Base-by-base conservation (phyloP, 2,113 vertebrate species). In the Chionomys nivalis region DNA sequence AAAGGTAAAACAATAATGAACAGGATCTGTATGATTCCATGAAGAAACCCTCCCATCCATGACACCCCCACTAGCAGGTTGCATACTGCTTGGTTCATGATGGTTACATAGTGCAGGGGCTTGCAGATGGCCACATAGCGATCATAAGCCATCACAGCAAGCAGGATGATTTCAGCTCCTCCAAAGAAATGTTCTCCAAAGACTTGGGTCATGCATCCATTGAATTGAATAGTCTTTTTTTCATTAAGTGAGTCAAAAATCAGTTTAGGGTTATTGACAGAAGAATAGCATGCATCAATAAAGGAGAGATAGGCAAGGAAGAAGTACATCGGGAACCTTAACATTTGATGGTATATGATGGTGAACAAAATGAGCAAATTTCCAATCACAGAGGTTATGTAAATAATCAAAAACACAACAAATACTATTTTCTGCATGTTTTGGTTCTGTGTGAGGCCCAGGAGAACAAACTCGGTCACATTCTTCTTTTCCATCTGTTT, bases 121-220 rank as follows among this genome's bases (percentile, higher is more conserved):
- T 87, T 95, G 92, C 98, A 98, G 68, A 98, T 92, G 21, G 98
- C 98, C 33, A 77, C 6, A 0, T 93, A 98, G 39, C n/a, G n/a
- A 4, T 98, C 96, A 0, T 97, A 98, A 8, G 98, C 98, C 98
- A 98, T 98, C 66, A 94, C 96, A 0, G 95, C 96, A 5, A 98
- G 97, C 36, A 98, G 66, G 82, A 96, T 97, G 44, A 90, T 47
- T 58, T 98, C 97, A 13, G 94, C 77, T 33, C 89, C 94, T 63
- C 92, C 97, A 61, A 97, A 91, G 47, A 98, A 97, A 76, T 97
- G 95, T 26, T 97, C 94, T 1, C 82, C 87, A 83, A 97, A 98
- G 10, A 97, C 42, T 70, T 98, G 97, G 1, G 78, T 75, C 61
- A 98, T 98, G 6, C 97, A 98, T 17, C 36, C 97, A 72, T 77